Conservation (phyloP, 2,113 vertebrate genomes). For the Otolemur garnettii region DNA sequence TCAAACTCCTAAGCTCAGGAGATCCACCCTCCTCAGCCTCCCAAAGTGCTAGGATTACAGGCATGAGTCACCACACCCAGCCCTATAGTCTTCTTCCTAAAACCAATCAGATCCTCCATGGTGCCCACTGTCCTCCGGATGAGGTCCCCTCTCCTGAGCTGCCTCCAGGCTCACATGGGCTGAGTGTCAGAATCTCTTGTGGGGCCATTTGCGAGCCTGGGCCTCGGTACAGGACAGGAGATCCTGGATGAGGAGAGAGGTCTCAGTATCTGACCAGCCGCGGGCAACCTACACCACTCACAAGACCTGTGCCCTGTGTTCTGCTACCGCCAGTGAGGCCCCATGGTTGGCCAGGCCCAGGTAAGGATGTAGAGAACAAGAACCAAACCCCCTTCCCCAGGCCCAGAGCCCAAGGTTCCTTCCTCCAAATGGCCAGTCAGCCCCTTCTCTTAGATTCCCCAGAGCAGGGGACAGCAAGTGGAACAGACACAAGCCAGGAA, state of each 20-base stretch:
- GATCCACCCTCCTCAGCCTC: too few species aligned
- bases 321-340: background rate
- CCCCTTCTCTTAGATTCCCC: background rate
- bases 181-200: background rate
- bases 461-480: background rate
- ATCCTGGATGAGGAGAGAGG: background rate
- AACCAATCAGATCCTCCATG: background rate
- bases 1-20: too few species aligned
- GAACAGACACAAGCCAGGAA: background rate
- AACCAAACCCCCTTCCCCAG: rapidly evolving
- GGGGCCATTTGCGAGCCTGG: background rate
- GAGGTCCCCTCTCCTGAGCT: background rate
- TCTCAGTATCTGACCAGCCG: background rate
- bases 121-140: background rate
- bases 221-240: background rate
- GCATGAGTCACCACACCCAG: too few species aligned
- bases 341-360: background rate
- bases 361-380: background rate
- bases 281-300: background rate
- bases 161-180: background rate
- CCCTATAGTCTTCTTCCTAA: background rate
- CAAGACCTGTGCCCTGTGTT: background rate
- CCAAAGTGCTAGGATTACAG: too few species aligned
- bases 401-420: background rate
- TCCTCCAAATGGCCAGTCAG: background rate